A percentile compares a stretch with the other conserved stretches of the same genome.
Conservation (phyloP, 2,113 vertebrate genomes). For the Oncorhynchus mykiss region DNA sequence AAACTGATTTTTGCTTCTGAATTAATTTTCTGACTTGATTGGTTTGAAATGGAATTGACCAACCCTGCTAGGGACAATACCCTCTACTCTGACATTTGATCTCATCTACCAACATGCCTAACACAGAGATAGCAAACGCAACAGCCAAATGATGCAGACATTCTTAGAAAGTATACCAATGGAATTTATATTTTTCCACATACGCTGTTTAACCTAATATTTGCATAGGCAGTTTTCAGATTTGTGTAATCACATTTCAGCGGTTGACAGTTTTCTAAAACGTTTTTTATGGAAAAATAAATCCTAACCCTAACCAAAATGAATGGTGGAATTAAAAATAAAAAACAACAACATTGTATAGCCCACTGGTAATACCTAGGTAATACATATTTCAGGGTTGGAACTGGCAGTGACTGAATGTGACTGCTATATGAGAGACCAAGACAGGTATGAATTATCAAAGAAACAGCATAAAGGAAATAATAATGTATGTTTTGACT, state of each 20-base stretch:
- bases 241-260: conserved; percentile 17
- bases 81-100: background rate
- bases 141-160: background rate
- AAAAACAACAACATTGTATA: background rate
- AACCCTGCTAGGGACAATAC: too few relatives aligned
- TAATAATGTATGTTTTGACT: background rate
- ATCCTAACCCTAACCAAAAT: background rate
- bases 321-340: background rate
- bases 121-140: background rate
- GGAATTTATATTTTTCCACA: background rate
- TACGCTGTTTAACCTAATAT: background rate
- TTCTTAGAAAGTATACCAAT: background rate
- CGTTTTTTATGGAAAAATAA: background rate
- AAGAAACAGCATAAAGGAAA: background rate
- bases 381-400: background rate
- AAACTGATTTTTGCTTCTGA: background rate
- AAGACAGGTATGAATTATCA: background rate
- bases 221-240: conserved; percentile 3
- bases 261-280: background rate
- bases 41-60: conserved; percentile 17
- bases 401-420: background rate
- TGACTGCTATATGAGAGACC: background rate
- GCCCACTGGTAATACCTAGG: background rate
- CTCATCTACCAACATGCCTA: background rate
- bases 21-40: conserved; percentile 8